These are phyloP conservation scores for Carollia perspicillata DNA, from an alignment of 2,113 vertebrate species.

Conservation along the genomic window DNA sequence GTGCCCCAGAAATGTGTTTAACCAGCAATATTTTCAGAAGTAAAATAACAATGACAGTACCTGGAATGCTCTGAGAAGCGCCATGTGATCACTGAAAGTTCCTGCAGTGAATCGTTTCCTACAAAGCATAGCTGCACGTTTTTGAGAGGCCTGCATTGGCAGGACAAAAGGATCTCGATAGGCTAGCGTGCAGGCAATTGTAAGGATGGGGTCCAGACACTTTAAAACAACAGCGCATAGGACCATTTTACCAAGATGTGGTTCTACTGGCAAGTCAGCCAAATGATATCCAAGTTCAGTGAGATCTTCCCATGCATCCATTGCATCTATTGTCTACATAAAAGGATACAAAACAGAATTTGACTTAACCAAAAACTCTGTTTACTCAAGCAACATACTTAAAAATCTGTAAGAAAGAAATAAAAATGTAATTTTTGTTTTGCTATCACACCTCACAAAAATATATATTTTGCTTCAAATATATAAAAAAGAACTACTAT, in stretches of 20 bases:
- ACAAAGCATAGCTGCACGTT: slow-evolving; percentile 88
- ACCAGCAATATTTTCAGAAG: slow-evolving; percentile 8
- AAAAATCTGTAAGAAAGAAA: not conserved
- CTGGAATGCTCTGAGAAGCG: slow-evolving; percentile 95
- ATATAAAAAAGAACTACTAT: not conserved
- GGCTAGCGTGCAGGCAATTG: slow-evolving; percentile 94
- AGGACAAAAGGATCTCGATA: slow-evolving; percentile 94
- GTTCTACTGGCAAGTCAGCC: slow-evolving; percentile 93
- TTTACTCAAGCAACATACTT: not conserved
- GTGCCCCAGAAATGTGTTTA: not conserved
- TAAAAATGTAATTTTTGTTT: slow-evolving; percentile 5
- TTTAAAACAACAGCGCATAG: slow-evolving; percentile 92
- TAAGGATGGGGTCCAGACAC: slow-evolving; percentile 96
- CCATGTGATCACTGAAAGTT: slow-evolving; percentile 97
- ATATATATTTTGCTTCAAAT: slow-evolving; percentile 22
- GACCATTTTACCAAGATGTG: slow-evolving; percentile 98
- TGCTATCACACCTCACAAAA: not conserved
- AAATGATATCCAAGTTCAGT: slow-evolving; percentile 95
- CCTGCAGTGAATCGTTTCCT: slow-evolving; percentile 89
- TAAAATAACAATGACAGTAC: slow-evolving; percentile 74
- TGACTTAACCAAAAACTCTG: not conserved
- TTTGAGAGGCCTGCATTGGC: slow-evolving; percentile 89
- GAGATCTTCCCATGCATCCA: slow-evolving; percentile 93
- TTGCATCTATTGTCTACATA: slow-evolving; percentile 92
- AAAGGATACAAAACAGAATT: not conserved